These are phyloP conservation scores for Dryas iulia DNA, from an alignment of 1,140 invertebrate species.

Conservation along the genomic window DNA sequence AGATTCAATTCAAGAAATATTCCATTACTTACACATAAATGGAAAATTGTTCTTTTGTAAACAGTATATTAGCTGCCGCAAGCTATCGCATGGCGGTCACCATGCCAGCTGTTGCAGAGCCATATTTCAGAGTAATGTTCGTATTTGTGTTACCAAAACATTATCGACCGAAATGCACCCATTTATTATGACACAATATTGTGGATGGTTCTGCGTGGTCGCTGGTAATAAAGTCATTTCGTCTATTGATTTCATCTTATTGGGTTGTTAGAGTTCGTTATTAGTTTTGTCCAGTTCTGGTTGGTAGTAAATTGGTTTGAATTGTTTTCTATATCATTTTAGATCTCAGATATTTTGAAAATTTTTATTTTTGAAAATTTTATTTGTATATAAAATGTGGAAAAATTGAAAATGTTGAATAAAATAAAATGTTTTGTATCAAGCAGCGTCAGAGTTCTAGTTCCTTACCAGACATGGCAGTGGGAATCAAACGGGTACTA, in stretches of 20 bases:
- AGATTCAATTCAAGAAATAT: neutral
- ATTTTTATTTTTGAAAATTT: too few species aligned
- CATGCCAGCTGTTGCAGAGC: constrained; percentile 24
- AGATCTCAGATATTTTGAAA: too few species aligned
- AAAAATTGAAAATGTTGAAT: too few species aligned
- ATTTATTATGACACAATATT: neutral
- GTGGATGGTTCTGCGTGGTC: neutral
- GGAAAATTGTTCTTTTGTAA: neutral
- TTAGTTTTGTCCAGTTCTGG: neutral
- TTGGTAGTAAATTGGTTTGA: too few species aligned
- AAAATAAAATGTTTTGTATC: too few species aligned
- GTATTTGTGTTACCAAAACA: constrained; percentile 27
- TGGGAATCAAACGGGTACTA: too few species aligned
- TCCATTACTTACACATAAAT: neutral
- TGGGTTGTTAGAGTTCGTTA: neutral
- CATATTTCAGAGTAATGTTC: constrained; percentile 29
- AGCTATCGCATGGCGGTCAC: constrained; percentile 26
- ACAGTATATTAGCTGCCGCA: constrained; percentile 22
- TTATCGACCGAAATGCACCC: constrained; percentile 22
- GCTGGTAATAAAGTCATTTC: neutral
- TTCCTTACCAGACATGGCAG: too few species aligned
- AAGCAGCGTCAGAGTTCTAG: too few species aligned
- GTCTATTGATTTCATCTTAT: neutral
- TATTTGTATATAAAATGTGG: too few species aligned
- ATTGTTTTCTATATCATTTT: too few species aligned